Evolutionary conservation across 2,113 vertebrate species (phyloP), one percentile per base, ranked within the genome.

Genomic region (Podilymbus podiceps): DNA sequence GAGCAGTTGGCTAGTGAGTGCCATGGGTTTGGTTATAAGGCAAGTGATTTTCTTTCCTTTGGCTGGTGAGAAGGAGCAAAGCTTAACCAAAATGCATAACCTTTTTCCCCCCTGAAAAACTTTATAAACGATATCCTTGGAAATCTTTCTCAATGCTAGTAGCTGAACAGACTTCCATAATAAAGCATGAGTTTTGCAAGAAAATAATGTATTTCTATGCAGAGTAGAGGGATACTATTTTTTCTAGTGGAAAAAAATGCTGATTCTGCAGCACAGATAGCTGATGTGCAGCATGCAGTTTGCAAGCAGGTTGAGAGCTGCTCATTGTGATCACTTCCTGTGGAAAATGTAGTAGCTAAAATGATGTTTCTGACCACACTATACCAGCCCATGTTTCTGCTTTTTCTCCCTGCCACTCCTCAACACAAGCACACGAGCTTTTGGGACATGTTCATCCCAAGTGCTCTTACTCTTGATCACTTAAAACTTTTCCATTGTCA

Each of bases 271-370:
- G 67, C 74, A 75, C 60, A n/a, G 76, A 17, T 1, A 27, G 69
- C 5, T 31, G 4, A 9, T 9, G 27, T 44, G 67, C 0, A 2
- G 21, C 47, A 46, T 2, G 22, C 7, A 35, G n/a, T 12, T 12
- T 74, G 74, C 35, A 21, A 79, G 62, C 21, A 44, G n/a, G 25
- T 12, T 40, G 53, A 73, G 30, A 31, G 47, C 60, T 68, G 35
- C 60, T 89, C 5, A 0, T 23, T 31, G 28, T 23, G 16, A 62
- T 30, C 31, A 23, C 47, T 30, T 50, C 19, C 60, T 44, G 24
- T 3, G 62, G 42, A 74, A 75, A 60, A 68, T 5, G 8, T 9
- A 52, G 35, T 1, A 66, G 30, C 49, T 10, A 42, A 73, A 78
- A 55, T 14, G 27, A 17, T 1, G 0, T 38, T 66, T n/a, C 68